Conservation (phyloP, 1,140 invertebrate species). For the Melitaea cinxia region DNA sequence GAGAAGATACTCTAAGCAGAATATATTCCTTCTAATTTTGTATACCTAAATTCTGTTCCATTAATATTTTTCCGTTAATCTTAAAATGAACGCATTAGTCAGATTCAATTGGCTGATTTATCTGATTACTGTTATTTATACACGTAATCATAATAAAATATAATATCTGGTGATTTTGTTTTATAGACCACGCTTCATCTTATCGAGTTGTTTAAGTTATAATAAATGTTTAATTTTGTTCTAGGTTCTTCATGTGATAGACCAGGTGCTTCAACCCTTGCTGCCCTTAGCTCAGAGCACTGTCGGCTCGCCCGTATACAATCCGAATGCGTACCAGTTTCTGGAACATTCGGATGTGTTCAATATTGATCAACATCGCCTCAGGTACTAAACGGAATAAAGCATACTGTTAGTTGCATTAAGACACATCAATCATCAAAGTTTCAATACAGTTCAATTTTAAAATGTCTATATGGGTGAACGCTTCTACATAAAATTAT, state of each 20-base stretch:
- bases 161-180: neutral
- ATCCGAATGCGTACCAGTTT: conserved; percentile 90
- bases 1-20: neutral
- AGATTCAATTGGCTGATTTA: neutral
- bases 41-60: neutral
- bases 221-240: conserved; percentile 24
- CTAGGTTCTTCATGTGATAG: conserved; percentile 91
- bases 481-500: too few relatives aligned
- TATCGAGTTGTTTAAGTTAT: neutral
- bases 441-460: neutral
- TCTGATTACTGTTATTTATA: neutral
- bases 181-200: neutral
- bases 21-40: neutral
- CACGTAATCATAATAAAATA: too few relatives aligned
- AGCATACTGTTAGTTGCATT: neutral
- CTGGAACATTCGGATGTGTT: conserved; percentile 88
- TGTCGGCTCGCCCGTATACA: conserved; percentile 84
- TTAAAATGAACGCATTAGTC: neutral
- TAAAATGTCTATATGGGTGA: too few relatives aligned
- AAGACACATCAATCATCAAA: neutral
- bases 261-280: conserved; percentile 90
- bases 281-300: conserved; percentile 82
- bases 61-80: neutral
- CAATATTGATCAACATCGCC: conserved; percentile 83
- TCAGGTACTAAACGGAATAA: conserved; percentile 52